A percentile compares a stretch with the other conserved stretches of the same genome.
phyloP scores from a whole-genome alignment of 2,113 vertebrate species.

The Limanda limanda region DNA sequence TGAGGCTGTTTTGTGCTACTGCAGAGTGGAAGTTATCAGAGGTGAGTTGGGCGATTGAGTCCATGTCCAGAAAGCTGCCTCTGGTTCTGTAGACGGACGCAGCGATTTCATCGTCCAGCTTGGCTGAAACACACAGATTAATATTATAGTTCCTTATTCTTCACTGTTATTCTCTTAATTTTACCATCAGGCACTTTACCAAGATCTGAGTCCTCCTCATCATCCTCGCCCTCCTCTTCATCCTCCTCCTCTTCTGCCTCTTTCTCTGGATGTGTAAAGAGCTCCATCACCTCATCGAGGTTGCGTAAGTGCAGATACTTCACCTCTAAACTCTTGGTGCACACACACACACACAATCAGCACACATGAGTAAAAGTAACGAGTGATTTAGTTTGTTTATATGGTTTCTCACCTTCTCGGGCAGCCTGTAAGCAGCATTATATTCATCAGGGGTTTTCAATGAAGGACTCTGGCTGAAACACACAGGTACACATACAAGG shows the following conservation, averaged over 20 bases:
- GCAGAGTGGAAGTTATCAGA: constrained; percentile 83
- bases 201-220: constrained; percentile 64
- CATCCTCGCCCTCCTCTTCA: constrained; percentile 33
- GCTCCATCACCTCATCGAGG: constrained; percentile 84
- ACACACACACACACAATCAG: constrained; percentile 10
- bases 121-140: constrained; percentile 71
- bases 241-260: constrained; percentile 66
- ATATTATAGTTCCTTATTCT: not conserved
- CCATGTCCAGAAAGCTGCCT: constrained; percentile 79
- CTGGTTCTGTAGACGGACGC: constrained; percentile 86
- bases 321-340: constrained; percentile 81
- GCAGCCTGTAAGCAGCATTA: constrained; percentile 80
- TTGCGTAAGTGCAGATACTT: constrained; percentile 86
- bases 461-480: constrained; percentile 70
- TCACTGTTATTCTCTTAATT: not conserved
- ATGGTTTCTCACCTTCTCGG: constrained; percentile 70
- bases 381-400: not conserved
- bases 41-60: constrained; percentile 83
- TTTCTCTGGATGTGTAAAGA: constrained; percentile 76
- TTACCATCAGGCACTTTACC: constrained; percentile 48
- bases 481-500: too few species aligned
- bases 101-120: constrained; percentile 92
- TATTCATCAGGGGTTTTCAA: constrained; percentile 74
- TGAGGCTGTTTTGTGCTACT: constrained; percentile 68
- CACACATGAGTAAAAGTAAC: not conserved